Evolutionary conservation across 1,140 invertebrate genomes (phyloP).

Genomic region (Cyphomyrmex costatus): DNA sequence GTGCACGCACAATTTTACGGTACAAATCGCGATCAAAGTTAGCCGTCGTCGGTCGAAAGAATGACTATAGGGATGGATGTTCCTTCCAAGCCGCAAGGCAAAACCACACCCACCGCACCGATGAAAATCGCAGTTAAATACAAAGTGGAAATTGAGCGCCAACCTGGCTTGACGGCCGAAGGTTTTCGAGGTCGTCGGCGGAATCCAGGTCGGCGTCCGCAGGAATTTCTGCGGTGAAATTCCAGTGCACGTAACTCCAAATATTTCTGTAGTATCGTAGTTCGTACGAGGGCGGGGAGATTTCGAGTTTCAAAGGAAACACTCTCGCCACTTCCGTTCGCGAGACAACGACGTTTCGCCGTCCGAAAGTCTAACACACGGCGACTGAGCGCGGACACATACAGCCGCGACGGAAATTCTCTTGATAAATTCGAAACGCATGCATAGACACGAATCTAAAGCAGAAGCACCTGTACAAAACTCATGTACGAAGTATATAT

Average conservation of each 20-base stretch:
- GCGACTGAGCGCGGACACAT: not conserved
- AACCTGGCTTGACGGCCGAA: conserved; percentile 53
- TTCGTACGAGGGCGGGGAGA: conserved; percentile 6
- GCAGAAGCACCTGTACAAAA: no score
- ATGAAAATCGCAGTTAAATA: conserved; percentile 70
- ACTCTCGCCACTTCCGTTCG: conserved; percentile 25
- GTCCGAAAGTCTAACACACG: not conserved
- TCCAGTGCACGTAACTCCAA: conserved; percentile 65
- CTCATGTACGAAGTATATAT: no score
- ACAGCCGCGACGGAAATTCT: not conserved
- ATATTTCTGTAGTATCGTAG: conserved; percentile 71
- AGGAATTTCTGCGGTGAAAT: conserved; percentile 78
- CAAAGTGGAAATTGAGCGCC: conserved; percentile 77
- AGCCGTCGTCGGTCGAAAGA: not conserved
- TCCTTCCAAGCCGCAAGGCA: not conserved
- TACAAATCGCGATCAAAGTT: not conserved
- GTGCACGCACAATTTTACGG: not conserved
- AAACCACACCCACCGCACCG: conserved; percentile 14
- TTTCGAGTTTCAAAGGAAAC: conserved; percentile 69
- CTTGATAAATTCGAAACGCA: not conserved
- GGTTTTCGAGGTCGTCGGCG: conserved; percentile 78
- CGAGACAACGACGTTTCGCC: conserved; percentile 1
- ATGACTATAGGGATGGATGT: not conserved
- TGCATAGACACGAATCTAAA: not conserved
- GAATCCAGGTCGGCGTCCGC: conserved; percentile 76